Evolutionary conservation across 2,113 vertebrate species (phyloP).

Genomic region (Tinamus guttatus): DNA sequence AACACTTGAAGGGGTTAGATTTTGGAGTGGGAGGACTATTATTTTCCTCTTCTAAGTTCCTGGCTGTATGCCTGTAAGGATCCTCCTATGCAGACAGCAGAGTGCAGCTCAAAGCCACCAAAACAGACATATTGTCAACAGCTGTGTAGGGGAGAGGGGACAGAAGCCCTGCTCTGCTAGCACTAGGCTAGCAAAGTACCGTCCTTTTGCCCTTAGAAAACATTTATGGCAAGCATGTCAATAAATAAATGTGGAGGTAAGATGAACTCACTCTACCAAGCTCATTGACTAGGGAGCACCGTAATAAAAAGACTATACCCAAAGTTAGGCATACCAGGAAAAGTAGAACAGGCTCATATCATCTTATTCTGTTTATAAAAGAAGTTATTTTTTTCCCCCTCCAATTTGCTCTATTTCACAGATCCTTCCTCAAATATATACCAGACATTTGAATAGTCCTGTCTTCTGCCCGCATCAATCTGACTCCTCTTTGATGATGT

Average conservation of each 20-base stretch:
- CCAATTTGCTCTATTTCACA: neutral
- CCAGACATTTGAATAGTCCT: neutral
- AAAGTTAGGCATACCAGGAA: neutral
- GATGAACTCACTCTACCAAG: neutral
- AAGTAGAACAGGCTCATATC: neutral
- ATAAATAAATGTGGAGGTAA: neutral
- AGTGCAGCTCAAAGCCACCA: neutral
- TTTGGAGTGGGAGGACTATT: neutral
- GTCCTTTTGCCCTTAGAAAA: neutral
- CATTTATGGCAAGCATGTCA: neutral
- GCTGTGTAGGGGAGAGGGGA: neutral
- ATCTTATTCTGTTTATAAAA: neutral
- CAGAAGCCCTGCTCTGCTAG: neutral
- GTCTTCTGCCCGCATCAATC: neutral
- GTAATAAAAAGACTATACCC: neutral
- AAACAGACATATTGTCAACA: neutral
- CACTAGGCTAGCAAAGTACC: neutral
- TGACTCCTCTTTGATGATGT: neutral
- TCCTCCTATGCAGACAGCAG: neutral
- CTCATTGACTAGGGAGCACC: neutral
- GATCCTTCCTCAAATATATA: neutral
- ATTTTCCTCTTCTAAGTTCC: neutral
- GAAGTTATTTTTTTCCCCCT: neutral
- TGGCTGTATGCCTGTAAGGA: neutral
- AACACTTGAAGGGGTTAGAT: rapidly evolving